Evolutionary conservation across 2,113 vertebrate genomes (phyloP), one percentile per base, ranked within the genome.

Genomic region (Nettapus auritus): DNA sequence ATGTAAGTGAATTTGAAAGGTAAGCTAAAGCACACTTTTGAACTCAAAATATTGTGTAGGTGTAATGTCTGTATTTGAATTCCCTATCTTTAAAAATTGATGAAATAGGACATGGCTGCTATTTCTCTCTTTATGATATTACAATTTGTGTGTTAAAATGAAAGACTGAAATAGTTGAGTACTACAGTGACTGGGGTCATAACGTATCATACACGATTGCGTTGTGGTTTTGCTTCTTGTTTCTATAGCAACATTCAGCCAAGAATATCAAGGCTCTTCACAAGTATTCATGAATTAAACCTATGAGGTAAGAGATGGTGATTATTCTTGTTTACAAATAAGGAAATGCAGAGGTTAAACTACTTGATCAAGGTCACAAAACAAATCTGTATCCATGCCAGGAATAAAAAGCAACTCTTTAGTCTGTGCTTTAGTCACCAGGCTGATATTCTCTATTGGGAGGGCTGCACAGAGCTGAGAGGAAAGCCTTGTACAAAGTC

Each of bases 271-370:
- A 86, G 77, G 80, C 29, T 86, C 25, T 94, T 92, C 68, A 10
- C 34, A 75, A 79, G 80, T 60, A 53, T 88, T 88, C 28, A 16
- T 79, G 66, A 82, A 93, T 94, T 84, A 88, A 88, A 77, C 59
- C 26, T 23, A 0, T 85, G 76, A 88, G 78, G 68, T 82, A 78
- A 82, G 70, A 53, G 56, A 36, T 69, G 28, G 46, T 83, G 86
- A 63, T 88, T 83, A 63, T 91, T 88, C 71, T 68, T 90, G 53
- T 95, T 93, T 93, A 83, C 74, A 90, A 92, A 92, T 84, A 92
- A 90, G 70, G 92, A 94, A 90, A 88, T 52, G 29, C 67, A 95
- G 73, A 95, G 69, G 67, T 89, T 96, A 88, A 90, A 88, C 71
- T 76, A 28, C 71, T 91, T 63, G 52, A 76, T 76, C 64, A 95